Percentiles rank a stretch among this genome's conserved stretches.
Evolutionary conservation across 2,888 invertebrate species (phyloP).

Genomic region (Lutraria lutraria): DNA sequence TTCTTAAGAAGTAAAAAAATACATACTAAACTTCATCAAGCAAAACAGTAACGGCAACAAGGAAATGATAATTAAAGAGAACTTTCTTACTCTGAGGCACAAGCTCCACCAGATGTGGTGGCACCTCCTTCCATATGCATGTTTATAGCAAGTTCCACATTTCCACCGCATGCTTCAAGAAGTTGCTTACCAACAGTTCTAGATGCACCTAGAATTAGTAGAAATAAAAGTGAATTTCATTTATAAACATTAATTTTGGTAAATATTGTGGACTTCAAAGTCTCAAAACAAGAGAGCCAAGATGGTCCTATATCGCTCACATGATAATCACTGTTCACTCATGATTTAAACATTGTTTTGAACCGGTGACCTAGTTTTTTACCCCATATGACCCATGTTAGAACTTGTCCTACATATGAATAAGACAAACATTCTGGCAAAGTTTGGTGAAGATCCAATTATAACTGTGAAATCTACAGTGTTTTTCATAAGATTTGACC

Average conservation of each 20-base stretch:
- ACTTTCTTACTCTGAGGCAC: slow-evolving; percentile 25
- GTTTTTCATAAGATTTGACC: too few relatives aligned
- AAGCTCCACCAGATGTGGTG: slow-evolving; percentile 18
- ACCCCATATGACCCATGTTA: too few relatives aligned
- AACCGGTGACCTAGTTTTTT: too few relatives aligned
- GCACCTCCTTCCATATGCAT: slow-evolving; percentile 87
- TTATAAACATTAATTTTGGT: neutral
- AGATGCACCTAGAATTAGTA: slow-evolving; percentile 81
- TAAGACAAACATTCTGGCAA: too few relatives aligned
- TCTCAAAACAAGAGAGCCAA: neutral
- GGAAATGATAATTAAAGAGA: neutral
- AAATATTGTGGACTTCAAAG: neutral
- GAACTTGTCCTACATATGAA: too few relatives aligned
- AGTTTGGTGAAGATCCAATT: too few relatives aligned
- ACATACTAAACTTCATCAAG: neutral
- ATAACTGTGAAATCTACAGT: too few relatives aligned
- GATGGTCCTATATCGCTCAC: neutral
- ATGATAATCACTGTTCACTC: too few relatives aligned
- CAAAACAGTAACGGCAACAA: neutral
- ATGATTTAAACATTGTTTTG: too few relatives aligned
- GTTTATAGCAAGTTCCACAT: slow-evolving; percentile 88
- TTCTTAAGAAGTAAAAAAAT: neutral
- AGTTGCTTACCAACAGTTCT: slow-evolving; percentile 84
- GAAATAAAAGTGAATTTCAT: neutral
- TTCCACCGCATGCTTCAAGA: slow-evolving; percentile 87